Evolutionary conservation across 2,113 vertebrate species (phyloP), one percentile per base, ranked within the genome.

Genomic region (Cyanoramphus novaezelandiae): DNA sequence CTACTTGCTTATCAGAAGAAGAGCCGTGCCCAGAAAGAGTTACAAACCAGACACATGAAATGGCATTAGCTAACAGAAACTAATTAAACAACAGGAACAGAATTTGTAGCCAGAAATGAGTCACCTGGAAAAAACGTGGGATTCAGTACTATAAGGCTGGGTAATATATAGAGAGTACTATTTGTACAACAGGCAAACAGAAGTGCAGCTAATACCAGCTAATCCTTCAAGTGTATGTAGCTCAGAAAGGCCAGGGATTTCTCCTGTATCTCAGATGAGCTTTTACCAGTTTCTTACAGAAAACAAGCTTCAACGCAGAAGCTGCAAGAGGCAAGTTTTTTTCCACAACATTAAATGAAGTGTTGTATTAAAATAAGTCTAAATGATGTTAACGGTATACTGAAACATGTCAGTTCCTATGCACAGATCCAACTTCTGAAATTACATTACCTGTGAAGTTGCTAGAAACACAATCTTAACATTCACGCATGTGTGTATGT

Each of bases 401-500:
- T 47, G 31, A 80, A 78, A 77, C 15, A 27, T 2, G 2, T 46
- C 59, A 29, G 10, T 11, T 79, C 33, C 63, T 27, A 86, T 53
- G 27, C 43, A 91, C 19, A 64, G 43, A 63, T 27, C 29, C 14
- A 57, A 53, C 23, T 92, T 90, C n/a, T 64, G 52, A 90, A 86
- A 80, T 47, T 28, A 76, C 25, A 15, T 21, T 57, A 59, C 8
- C 28, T 74, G 41, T 41, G 44, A 80, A 92, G 44, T 39, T 41
- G 31, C 43, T 67, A 74, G 24, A 84, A 88, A 67, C 14, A 76
- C 4, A 5, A 67, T 89, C 82, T 47, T 29, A 90, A 64, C 35
- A 47, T 6, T 69, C 11, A n/a, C 3, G 5, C 9, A 24, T 1
- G 1, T 6, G 8, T 23, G 31, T 17, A 33, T 9, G 15, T 28